These are phyloP conservation scores for Conops quadrifasciatus DNA, from an alignment of 2,888 invertebrate species.

Conservation along the genomic window DNA sequence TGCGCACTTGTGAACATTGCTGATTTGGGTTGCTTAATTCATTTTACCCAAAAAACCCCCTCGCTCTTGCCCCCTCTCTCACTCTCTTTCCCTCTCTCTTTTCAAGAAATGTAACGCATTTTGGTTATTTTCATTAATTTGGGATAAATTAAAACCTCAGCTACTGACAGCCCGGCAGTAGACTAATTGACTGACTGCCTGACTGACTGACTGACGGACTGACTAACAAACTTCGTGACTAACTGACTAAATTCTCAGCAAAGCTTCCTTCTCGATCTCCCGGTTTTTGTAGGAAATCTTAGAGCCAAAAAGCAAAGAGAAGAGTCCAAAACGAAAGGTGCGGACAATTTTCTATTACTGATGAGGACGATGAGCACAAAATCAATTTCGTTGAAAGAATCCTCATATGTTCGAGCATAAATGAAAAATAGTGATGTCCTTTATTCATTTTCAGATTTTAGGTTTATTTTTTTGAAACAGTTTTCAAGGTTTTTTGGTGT, in stretches of 20 bases:
- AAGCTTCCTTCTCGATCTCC: not conserved
- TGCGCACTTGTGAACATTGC: not conserved
- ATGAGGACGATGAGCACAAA: conserved; percentile 3
- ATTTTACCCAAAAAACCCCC: conserved; percentile 26
- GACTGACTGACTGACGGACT: not conserved
- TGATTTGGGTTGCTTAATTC: conserved; percentile 30
- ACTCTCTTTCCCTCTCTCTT: not conserved
- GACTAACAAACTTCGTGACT: not conserved
- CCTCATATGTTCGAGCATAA: no score
- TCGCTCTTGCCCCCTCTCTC: not conserved
- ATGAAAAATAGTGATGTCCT: no score
- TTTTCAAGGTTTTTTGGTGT: not conserved
- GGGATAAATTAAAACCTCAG: conserved; percentile 63
- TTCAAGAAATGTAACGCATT: conserved; percentile 23
- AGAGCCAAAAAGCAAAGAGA: no score
- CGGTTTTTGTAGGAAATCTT: not conserved
- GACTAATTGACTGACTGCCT: conserved; percentile 2
- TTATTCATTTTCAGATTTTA: not conserved
- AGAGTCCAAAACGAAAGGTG: not conserved
- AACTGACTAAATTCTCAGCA: not conserved
- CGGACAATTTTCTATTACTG: conserved; percentile 2
- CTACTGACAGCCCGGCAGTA: conserved; percentile 40
- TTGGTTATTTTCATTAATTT: conserved; percentile 61
- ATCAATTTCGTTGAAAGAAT: conserved; percentile 9
- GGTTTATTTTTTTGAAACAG: not conserved